A percentile compares a stretch with the other conserved stretches of the same genome.
phyloP scores from a whole-genome alignment of 1,140 invertebrate species.

The Drosophila pachea region DNA sequence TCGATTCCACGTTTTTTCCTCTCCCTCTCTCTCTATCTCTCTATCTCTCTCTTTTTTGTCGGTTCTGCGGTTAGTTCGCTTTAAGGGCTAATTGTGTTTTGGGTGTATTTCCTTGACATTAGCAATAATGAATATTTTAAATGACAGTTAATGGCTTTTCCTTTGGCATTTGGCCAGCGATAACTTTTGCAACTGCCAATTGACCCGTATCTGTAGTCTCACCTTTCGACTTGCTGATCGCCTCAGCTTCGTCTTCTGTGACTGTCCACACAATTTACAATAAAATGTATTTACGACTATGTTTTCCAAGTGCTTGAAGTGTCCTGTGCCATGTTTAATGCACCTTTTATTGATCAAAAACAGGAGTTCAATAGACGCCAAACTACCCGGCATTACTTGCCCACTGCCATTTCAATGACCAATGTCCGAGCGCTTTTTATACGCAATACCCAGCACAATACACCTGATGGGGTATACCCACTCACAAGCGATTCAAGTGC shows the following conservation, averaged over 20 bases:
- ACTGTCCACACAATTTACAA: conserved; percentile 62
- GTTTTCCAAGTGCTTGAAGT: conserved; percentile 66
- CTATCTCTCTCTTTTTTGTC: conserved; percentile 21
- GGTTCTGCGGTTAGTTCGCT: conserved; percentile 45
- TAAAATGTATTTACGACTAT: conserved; percentile 75
- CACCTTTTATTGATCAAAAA: conserved; percentile 70
- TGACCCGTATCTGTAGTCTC: conserved; percentile 45
- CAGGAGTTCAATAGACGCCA: conserved; percentile 66
- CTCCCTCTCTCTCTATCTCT: background rate
- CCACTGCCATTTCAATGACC: conserved; percentile 23
- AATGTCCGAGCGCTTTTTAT: conserved; percentile 19
- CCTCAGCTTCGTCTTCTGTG: conserved; percentile 2
- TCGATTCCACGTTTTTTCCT: too few relatives aligned
- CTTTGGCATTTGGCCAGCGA: conserved; percentile 13
- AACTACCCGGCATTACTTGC: conserved; percentile 3
- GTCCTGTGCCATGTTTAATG: conserved; percentile 54
- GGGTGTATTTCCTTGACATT: conserved; percentile 23
- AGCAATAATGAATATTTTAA: conserved; percentile 59
- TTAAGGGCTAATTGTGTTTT: conserved; percentile 39
- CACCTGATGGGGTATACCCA: background rate
- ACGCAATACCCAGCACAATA: background rate
- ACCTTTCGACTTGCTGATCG: conserved; percentile 41
- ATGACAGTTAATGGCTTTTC: conserved; percentile 44
- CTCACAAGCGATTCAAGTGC: too few relatives aligned
- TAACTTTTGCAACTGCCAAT: conserved; percentile 28